Evolutionary conservation across 2,113 vertebrate genomes (phyloP).

Genomic region (Mola mola): DNA sequence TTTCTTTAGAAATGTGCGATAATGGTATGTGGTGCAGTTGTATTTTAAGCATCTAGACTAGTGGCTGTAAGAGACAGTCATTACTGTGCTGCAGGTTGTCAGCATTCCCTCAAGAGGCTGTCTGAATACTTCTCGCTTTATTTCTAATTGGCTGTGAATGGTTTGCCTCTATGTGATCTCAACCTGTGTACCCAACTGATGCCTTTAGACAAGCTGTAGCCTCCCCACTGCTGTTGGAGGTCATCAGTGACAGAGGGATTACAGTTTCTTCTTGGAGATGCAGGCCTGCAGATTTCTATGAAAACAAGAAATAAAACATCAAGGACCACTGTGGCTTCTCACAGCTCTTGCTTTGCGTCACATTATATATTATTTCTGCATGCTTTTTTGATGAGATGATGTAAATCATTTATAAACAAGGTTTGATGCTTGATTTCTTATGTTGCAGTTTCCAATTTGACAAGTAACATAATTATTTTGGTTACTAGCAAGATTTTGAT

Average conservation of each 20-base stretch:
- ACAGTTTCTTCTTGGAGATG: constrained; percentile 16
- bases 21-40: constrained; percentile 10
- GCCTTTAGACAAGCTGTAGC: constrained; percentile 21
- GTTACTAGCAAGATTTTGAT: too few relatives aligned
- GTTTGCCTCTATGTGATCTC: constrained; percentile 19
- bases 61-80: constrained; percentile 13
- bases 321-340: background rate
- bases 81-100: constrained; percentile 49
- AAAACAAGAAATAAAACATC: constrained; percentile 37
- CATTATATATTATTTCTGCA: constrained; percentile 1
- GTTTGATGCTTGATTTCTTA: too few relatives aligned
- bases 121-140: constrained; percentile 61
- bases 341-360: background rate
- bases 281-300: background rate
- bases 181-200: constrained; percentile 53
- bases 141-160: constrained; percentile 59
- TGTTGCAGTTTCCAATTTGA: too few relatives aligned
- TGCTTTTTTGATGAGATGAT: constrained; percentile 12
- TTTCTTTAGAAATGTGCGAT: background rate
- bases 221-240: constrained; percentile 1
- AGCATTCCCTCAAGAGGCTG: constrained; percentile 47
- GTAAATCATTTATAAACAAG: too few relatives aligned
- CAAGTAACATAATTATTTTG: too few relatives aligned
- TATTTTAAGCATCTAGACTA: constrained; percentile 12
- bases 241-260: too few relatives aligned